A percentile compares a stretch with the other conserved stretches of the same genome.
phyloP scores from a whole-genome alignment of 2,888 invertebrate species.

The Hipparchia sbordonii region DNA sequence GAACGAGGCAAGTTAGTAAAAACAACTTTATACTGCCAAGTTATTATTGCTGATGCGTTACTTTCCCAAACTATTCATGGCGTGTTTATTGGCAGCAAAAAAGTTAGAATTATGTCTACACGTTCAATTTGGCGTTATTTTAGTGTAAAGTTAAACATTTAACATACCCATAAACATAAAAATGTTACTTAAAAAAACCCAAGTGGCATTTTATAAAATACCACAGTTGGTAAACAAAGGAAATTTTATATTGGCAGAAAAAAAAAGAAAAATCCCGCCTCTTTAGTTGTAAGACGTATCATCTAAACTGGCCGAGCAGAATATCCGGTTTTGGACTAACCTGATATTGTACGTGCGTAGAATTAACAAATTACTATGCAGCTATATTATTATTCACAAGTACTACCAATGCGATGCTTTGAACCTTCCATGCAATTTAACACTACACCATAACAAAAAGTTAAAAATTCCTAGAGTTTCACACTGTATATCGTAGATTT shows the following conservation, averaged over 20 bases:
- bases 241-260: slow-evolving; percentile 10
- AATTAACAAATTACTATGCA: slow-evolving; percentile 60
- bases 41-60: too few species aligned
- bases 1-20: too few species aligned
- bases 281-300: slow-evolving; percentile 4
- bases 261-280: slow-evolving; percentile 15
- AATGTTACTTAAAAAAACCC: not conserved
- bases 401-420: not conserved
- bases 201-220: not conserved
- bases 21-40: too few species aligned
- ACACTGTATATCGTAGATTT: not conserved
- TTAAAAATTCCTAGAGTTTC: not conserved
- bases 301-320: slow-evolving; percentile 47
- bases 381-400: slow-evolving; percentile 29
- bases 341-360: slow-evolving; percentile 60
- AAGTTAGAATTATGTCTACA: too few species aligned
- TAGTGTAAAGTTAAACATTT: too few species aligned
- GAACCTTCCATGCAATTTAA: not conserved
- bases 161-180: not conserved
- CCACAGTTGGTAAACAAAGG: slow-evolving; percentile 5
- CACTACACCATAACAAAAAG: not conserved
- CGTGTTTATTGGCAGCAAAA: too few species aligned
- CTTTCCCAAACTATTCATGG: too few species aligned
- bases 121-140: too few species aligned
- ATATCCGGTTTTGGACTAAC: slow-evolving; percentile 74